Evolutionary conservation across 2,888 invertebrate genomes (phyloP).

Genomic region (Andrena hattorfiana): DNA sequence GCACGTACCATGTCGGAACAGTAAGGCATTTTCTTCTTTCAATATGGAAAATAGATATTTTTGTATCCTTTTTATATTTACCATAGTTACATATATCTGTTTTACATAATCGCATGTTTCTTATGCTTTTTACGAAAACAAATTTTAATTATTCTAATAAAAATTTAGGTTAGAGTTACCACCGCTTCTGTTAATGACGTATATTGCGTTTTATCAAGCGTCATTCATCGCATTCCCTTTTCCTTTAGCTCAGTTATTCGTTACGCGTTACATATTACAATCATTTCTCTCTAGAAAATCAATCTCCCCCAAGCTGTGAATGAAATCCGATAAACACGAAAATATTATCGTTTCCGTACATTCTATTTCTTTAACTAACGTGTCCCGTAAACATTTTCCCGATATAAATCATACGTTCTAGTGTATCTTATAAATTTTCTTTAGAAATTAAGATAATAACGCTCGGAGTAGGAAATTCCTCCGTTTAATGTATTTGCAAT

Average conservation of each 20-base stretch:
- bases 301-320: not conserved
- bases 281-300: not conserved
- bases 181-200: conserved; percentile 73
- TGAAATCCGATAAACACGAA: not conserved
- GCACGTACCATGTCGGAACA: conserved; percentile 80
- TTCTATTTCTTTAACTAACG: not conserved
- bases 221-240: not conserved
- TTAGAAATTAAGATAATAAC: too few relatives aligned
- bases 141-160: not conserved
- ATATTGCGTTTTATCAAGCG: conserved; percentile 57
- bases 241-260: not conserved
- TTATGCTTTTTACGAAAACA: not conserved
- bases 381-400: too few relatives aligned
- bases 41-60: not conserved
- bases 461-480: not conserved
- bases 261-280: not conserved
- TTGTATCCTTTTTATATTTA: not conserved
- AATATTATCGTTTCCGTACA: conserved; percentile 5
- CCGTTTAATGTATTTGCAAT: not conserved
- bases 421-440: too few relatives aligned
- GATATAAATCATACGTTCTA: too few relatives aligned
- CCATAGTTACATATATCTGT: not conserved
- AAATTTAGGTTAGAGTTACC: conserved; percentile 73
- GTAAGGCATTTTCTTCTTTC: conserved; percentile 73
- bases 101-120: not conserved